Percentiles rank a stretch among this genome's conserved stretches.
Evolutionary conservation across 2,888 invertebrate species (phyloP).

Genomic region (Sphaeridia pumilis): DNA sequence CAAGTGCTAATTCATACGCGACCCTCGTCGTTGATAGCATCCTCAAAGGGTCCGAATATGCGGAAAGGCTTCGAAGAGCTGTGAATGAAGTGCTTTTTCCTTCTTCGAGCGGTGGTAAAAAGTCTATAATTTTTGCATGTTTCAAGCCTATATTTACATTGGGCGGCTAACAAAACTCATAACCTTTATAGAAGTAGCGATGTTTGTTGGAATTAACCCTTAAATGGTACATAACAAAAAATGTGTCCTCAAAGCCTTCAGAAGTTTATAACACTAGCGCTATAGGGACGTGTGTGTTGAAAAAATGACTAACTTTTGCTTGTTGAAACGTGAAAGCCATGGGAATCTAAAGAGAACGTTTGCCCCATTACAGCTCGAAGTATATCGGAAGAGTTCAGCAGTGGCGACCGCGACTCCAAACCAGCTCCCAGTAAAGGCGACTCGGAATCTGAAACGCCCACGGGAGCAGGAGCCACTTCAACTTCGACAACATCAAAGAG

Average conservation of each 20-base stretch:
- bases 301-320: too few relatives aligned
- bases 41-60: not conserved
- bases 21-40: not conserved
- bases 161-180: too few relatives aligned
- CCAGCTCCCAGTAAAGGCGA: conserved; percentile 37
- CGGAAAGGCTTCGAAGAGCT: not conserved
- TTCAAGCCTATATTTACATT: too few relatives aligned
- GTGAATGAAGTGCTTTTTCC: not conserved
- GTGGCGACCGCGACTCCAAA: conserved; percentile 55
- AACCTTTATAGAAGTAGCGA: too few relatives aligned
- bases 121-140: not conserved
- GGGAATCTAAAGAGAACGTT: too few relatives aligned
- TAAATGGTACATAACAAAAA: too few relatives aligned
- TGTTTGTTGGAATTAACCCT: too few relatives aligned
- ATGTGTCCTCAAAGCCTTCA: too few relatives aligned
- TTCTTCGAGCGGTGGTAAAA: not conserved
- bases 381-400: conserved; percentile 95
- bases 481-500: conserved; percentile 43
- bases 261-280: too few relatives aligned
- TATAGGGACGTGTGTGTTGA: too few relatives aligned
- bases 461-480: conserved; percentile 47
- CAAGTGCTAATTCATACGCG: too few relatives aligned
- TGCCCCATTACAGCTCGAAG: conserved; percentile 59
- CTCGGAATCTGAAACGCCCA: conserved; percentile 40
- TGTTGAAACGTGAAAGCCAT: too few relatives aligned